Base-by-base conservation (phyloP, 2,888 invertebrate genomes). In the Lithophane semibrunnea region DNA sequence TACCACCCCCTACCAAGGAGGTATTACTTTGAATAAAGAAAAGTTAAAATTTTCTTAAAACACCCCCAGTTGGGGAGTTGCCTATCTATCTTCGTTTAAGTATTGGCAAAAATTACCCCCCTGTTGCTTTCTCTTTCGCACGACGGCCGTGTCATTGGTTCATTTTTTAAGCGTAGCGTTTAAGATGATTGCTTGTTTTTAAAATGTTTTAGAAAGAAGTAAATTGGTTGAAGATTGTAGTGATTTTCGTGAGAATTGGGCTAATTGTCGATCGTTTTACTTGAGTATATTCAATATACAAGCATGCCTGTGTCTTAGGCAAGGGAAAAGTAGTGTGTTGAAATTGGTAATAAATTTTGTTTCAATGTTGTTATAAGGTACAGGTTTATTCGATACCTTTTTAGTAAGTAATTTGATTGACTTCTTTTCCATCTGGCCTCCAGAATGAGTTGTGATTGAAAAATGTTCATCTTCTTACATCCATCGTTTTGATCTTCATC, bases 41-140 rank as follows among this genome's bases (percentile, higher is more conserved):
- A 96, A 96, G 95, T 96, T 96, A 96, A 96, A 96, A 96, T 96
- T 96, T 96, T 96, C 96, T 95, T 94, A 92, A 94, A 95, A 93
- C 93, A 90, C 83, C 94, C 93, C 52, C 90, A 79, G 73, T 75
- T 80, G 94, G 94, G 90, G 93, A 92, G 93, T 91, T 90, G 92
- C 84, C 94, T 95, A 95, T 96, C 96, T 96, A 93, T 96, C 96
- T 96, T 96, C 94, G 94, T 95, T 95, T 94, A 96, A 95, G 96
- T 96, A 96, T 96, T 94, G 96, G 95, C 95, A 96, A 96, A 96
- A 96, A 96, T 95, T 92, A 92, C 94, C 94, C 94, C 92, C 49
- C 24, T 89, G 42, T 83, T 80, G 73, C 89, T 82, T 82, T 94
- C 95, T 91, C 94, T 81, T 85, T 94, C 94, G 71, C 93, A 82